Base-by-base conservation (phyloP, 1,140 invertebrate species). In the Achatina immaculata region DNA sequence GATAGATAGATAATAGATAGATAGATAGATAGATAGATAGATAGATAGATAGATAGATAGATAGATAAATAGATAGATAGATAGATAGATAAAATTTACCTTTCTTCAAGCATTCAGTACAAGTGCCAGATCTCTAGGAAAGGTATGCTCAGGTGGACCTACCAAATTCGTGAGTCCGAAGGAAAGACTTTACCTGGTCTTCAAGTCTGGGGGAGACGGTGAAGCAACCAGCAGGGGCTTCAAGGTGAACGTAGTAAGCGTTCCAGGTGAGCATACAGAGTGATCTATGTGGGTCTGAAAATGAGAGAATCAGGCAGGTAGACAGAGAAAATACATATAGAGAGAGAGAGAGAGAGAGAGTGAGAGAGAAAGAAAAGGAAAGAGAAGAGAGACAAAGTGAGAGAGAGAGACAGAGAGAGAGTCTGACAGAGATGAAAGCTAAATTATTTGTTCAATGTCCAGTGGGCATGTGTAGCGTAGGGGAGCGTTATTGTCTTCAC, bases 251-350 rank as follows among this genome's bases (percentile, higher is more conserved):
- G 76, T 75, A 4, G 34, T 55, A 43, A 69, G 66, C n/a, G 69
- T 43, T 4, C 81, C 81, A 1, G 75, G 81, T 82, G n/a, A 78
- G 81, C 40, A n/a, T n/a, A n/a, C n/a, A n/a, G n/a, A n/a, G n/a
- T n/a, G n/a, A n/a, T n/a, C n/a, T n/a, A n/a, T n/a, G n/a, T n/a
- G n/a, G n/a, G n/a, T n/a, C n/a, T n/a, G n/a, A n/a, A n/a, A n/a
- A n/a, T n/a, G n/a, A n/a, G n/a, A n/a, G n/a, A n/a, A n/a, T n/a
- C n/a, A n/a, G n/a, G n/a, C n/a, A n/a, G n/a, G n/a, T n/a, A n/a
- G n/a, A n/a, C n/a, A n/a, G n/a, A n/a, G n/a, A n/a, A 6, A 31
- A 11, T 69, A 14, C 34, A 11, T 4, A 21, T 55, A 21, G n/a
- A 21, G 51, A 4, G 6, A 11, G 51, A 4, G 14, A 21, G 24